Percentiles rank a stretch among this genome's conserved stretches.
phyloP scores from a whole-genome alignment of 92 coral and sea anemone species.

The Parazoanthus atlanticus region DNA sequence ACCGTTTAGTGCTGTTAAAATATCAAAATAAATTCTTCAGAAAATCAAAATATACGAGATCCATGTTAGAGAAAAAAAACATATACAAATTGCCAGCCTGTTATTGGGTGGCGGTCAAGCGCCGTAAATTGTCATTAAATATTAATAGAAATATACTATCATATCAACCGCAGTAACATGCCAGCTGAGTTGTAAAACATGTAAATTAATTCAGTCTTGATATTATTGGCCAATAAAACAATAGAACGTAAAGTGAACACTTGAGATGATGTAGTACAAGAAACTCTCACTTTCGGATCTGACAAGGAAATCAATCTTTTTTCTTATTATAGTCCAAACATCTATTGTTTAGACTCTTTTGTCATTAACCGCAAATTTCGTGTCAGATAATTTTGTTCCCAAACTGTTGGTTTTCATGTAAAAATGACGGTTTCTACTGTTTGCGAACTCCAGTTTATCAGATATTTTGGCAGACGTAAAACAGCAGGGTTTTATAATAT shows the following conservation, averaged over 20 bases:
- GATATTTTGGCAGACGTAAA: background rate
- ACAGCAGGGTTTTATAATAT: background rate
- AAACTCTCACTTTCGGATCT: background rate
- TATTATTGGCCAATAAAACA: background rate
- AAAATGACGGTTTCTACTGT: background rate
- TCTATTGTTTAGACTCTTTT: background rate
- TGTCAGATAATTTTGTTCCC: background rate
- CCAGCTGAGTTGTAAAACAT: too few species aligned
- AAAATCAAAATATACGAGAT: too few species aligned
- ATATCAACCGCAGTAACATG: too few species aligned
- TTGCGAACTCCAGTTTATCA: background rate
- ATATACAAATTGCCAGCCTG: too few species aligned
- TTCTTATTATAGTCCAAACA: background rate
- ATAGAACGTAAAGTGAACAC: background rate
- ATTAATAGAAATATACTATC: too few species aligned
- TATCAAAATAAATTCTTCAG: too few species aligned
- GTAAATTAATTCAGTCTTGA: too few species aligned
- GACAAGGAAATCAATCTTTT: background rate
- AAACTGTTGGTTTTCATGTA: background rate
- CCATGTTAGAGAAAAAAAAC: too few species aligned
- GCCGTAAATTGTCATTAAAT: too few species aligned
- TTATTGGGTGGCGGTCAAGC: too few species aligned
- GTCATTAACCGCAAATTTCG: background rate
- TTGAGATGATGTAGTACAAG: background rate
- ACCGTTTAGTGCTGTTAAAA: too few species aligned